Percentiles rank a stretch among this genome's conserved stretches.
These are phyloP conservation scores for Prosapia bicincta DNA, from an alignment of 2,888 invertebrate genomes.

Conservation along the genomic window DNA sequence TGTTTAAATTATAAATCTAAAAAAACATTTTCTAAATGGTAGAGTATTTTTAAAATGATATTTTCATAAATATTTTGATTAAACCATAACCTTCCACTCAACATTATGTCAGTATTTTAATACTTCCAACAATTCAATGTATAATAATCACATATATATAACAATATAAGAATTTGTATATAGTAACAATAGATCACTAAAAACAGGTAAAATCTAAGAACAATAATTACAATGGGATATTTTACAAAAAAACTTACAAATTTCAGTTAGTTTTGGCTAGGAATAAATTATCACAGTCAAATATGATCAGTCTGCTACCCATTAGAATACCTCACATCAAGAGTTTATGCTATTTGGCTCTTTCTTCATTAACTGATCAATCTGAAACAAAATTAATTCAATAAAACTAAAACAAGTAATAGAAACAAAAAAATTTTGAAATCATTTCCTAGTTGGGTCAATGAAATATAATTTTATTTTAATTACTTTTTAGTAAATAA, in stretches of 20 bases:
- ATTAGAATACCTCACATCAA: conserved; percentile 35
- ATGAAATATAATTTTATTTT: too few relatives aligned
- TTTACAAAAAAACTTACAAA: background rate
- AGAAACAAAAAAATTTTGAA: too few relatives aligned
- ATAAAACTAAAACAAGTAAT: too few relatives aligned
- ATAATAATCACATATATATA: background rate
- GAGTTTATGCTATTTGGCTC: conserved; percentile 43
- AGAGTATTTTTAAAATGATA: background rate
- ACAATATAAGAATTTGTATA: background rate
- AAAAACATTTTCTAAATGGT: too few relatives aligned
- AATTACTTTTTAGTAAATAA: too few relatives aligned
- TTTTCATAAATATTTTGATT: background rate
- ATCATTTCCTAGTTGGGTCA: too few relatives aligned
- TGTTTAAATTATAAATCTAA: background rate
- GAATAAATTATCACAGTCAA: background rate
- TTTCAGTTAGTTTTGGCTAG: background rate
- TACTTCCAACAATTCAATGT: background rate
- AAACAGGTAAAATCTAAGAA: background rate
- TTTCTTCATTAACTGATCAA: conserved; percentile 71
- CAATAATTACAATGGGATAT: background rate
- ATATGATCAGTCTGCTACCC: background rate
- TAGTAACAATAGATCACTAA: background rate
- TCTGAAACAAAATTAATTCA: conserved; percentile 47
- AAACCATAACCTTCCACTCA: background rate
- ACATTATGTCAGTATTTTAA: background rate